Base-by-base conservation (phyloP, 2,113 vertebrate species). In the Eurypyga helias region DNA sequence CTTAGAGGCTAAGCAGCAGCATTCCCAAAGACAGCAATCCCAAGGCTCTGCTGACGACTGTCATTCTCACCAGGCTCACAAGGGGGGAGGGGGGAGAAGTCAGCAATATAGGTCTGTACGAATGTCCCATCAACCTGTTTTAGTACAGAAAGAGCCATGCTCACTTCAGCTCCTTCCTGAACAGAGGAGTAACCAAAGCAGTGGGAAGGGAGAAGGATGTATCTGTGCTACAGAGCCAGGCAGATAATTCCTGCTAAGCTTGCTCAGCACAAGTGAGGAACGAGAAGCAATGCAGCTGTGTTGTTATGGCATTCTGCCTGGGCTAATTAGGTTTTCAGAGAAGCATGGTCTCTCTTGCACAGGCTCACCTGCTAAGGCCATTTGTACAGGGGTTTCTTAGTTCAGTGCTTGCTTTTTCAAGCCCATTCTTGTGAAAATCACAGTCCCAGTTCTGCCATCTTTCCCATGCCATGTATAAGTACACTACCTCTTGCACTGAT, bases 271-370 rank as follows among this genome's bases (percentile, higher is more conserved):
- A 66, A 70, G 57, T 10, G 31, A 90, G 23, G 83, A 83, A 86
- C 41, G 43, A 57, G 83, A 65, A 96, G 92, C 76, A 73, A 57
- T 66, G 57, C 79, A 95, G 86, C 76, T 93, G 86, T 49, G 62
- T 55, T 86, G 72, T 58, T 36, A 92, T 83, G 71, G 88, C 91
- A 89, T 77, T 80, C 67, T 92, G 93, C 90, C 83, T 69, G 62
- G n/a, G 73, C 58, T 91, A 88, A 73, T 95, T 36, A 83, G 46
- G n/a, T 58, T 88, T 88, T 34, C 75, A 88, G 67, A 83, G 83
- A 83, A 85, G 67, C 43, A 11, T 4, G 45, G 49, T 80, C 45
- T 71, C 12, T 65, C 78, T 84, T 72, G 62, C 78, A 83, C 46
- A 61, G 52, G 36, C 71, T 80, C 60, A 96, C 60, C 90, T 93